These are phyloP conservation scores for Coelinius sp. DNA, from an alignment of 2,888 invertebrate species.

Conservation along the genomic window DNA sequence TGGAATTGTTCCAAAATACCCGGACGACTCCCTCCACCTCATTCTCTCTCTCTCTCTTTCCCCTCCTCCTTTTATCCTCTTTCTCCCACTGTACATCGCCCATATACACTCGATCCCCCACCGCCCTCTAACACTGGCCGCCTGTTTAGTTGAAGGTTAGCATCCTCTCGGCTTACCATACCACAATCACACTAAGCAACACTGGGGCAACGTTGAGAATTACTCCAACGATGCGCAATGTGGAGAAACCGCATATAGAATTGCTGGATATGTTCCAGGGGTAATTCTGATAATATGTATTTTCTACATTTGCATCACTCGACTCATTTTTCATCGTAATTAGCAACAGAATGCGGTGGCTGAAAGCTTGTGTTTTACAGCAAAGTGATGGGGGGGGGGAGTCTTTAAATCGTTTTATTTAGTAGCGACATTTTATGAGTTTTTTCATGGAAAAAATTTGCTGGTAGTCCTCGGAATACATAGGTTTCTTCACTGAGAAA, in stretches of 20 bases:
- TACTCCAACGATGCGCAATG: constrained; percentile 22
- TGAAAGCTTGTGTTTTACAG: neutral
- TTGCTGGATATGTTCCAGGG: neutral
- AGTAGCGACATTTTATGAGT: neutral
- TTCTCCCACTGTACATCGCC: neutral
- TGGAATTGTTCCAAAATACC: constrained; percentile 33
- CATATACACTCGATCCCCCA: neutral
- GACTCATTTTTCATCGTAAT: neutral
- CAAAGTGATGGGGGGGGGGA: neutral
- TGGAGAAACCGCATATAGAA: neutral
- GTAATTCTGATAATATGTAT: neutral
- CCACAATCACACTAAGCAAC: neutral
- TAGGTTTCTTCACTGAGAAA: no score
- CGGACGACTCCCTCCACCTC: neutral
- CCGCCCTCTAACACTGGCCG: neutral
- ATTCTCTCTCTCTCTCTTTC: neutral
- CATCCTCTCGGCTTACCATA: constrained; percentile 2
- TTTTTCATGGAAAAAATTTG: neutral
- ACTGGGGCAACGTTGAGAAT: neutral
- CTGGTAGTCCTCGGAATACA: neutral
- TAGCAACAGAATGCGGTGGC: neutral
- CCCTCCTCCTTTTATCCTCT: neutral
- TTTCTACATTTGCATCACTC: neutral
- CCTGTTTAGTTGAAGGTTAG: constrained; percentile 3
- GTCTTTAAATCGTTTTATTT: neutral